Evolutionary conservation across 2,888 invertebrate species (phyloP).

Genomic region (Drosophila nr. fundita): DNA sequence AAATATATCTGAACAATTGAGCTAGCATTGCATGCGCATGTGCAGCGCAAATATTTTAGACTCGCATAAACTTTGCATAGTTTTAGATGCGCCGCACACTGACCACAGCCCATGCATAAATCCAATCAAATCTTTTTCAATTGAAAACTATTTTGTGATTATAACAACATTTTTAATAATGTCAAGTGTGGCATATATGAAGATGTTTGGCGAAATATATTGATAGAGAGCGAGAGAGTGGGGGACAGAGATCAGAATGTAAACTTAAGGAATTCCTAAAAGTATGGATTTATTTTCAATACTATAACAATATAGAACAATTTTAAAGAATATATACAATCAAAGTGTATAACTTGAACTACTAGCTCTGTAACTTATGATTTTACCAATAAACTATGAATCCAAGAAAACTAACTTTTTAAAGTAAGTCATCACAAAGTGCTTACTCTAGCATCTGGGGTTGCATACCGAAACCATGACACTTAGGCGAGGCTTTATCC

Average conservation of each 20-base stretch:
- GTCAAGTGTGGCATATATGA: not conserved
- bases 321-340: not conserved
- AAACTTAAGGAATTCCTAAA: not conserved
- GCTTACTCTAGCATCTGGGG: too few relatives aligned
- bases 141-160: too few relatives aligned
- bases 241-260: not conserved
- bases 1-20: conserved; percentile 79
- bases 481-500: not conserved
- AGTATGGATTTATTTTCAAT: not conserved
- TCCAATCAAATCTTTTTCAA: not conserved
- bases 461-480: not conserved
- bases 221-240: not conserved
- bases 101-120: conserved; percentile 5
- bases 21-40: conserved; percentile 76
- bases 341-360: not conserved
- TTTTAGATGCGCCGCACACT: conserved; percentile 62
- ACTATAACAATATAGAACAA: not conserved
- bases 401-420: not conserved
- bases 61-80: conserved; percentile 82
- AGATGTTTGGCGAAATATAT: not conserved
- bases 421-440: too few relatives aligned
- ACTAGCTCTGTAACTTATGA: not conserved
- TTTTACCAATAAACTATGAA: not conserved
- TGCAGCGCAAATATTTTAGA: conserved; percentile 70
- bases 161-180: not conserved